Percentiles rank a stretch among this genome's conserved stretches.
These are phyloP conservation scores for Drosophila albomicans DNA, from an alignment of 1,140 invertebrate genomes.

Conservation along the genomic window DNA sequence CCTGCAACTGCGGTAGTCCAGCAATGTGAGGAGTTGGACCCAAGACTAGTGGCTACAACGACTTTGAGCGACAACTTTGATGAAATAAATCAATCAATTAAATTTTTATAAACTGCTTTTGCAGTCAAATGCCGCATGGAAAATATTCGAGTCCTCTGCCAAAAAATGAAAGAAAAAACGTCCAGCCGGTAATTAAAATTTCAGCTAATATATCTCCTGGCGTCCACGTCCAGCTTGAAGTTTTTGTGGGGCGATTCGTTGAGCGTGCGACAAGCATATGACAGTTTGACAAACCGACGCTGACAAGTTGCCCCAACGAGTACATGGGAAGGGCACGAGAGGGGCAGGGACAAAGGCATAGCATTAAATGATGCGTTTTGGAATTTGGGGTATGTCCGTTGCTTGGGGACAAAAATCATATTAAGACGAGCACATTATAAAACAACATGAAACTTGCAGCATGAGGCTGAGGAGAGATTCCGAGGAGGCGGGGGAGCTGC, in stretches of 20 bases:
- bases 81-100: constrained; percentile 82
- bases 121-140: constrained; percentile 54
- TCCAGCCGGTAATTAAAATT: constrained; percentile 75
- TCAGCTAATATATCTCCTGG: constrained; percentile 77
- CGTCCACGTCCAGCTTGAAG: not conserved
- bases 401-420: constrained; percentile 77
- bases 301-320: constrained; percentile 50
- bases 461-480: not conserved
- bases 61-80: constrained; percentile 53
- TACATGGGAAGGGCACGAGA: not conserved
- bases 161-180: constrained; percentile 8
- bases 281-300: constrained; percentile 80
- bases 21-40: not conserved
- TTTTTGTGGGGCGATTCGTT: constrained; percentile 28
- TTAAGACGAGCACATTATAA: constrained; percentile 81
- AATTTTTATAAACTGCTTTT: constrained; percentile 70
- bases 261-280: constrained; percentile 79
- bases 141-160: constrained; percentile 59
- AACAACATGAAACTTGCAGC: constrained; percentile 55
- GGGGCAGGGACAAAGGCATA: not conserved
- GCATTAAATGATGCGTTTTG: constrained; percentile 69
- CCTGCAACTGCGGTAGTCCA: constrained; percentile 30
- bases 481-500: not conserved
- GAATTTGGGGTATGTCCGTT: constrained; percentile 71
- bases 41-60: not conserved